A percentile compares a stretch with the other conserved stretches of the same genome.
Conservation (phyloP, 2,888 invertebrate genomes). For the Danaus chrysippus region DNA sequence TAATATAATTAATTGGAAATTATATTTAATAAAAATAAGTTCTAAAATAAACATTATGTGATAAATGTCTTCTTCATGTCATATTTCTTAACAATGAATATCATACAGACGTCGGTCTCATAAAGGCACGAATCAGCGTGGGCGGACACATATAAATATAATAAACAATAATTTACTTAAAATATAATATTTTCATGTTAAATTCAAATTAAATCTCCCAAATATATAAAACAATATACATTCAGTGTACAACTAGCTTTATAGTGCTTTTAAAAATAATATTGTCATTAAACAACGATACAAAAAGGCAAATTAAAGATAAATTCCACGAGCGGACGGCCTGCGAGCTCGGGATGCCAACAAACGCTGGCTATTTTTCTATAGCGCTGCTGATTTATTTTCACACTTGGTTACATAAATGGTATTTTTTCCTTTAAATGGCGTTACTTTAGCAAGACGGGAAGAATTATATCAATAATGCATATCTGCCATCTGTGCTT, state of each 20-base stretch:
- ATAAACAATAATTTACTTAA: no score
- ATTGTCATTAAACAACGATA: neutral
- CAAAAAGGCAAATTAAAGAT: slow-evolving; percentile 5
- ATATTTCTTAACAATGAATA: no score
- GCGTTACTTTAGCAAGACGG: slow-evolving; percentile 20
- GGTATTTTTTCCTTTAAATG: slow-evolving; percentile 12
- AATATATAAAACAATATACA: neutral
- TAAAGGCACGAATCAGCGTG: no score
- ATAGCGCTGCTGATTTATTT: slow-evolving; percentile 17
- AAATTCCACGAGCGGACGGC: neutral
- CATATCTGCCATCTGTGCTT: slow-evolving; percentile 6
- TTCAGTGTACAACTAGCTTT: neutral
- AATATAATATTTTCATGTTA: no score
- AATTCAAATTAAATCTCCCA: no score
- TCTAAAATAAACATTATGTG: no score
- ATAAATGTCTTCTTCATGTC: no score
- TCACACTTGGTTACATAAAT: slow-evolving; percentile 14
- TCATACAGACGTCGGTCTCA: no score
- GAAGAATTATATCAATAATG: slow-evolving; percentile 14
- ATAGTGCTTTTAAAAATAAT: neutral
- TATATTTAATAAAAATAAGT: no score
- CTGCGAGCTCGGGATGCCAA: slow-evolving; percentile 4
- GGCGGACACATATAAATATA: no score
- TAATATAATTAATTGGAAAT: no score
- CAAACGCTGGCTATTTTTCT: neutral